Evolutionary conservation across 2,888 invertebrate genomes (phyloP).

Genomic region (Pinctada fucata): DNA sequence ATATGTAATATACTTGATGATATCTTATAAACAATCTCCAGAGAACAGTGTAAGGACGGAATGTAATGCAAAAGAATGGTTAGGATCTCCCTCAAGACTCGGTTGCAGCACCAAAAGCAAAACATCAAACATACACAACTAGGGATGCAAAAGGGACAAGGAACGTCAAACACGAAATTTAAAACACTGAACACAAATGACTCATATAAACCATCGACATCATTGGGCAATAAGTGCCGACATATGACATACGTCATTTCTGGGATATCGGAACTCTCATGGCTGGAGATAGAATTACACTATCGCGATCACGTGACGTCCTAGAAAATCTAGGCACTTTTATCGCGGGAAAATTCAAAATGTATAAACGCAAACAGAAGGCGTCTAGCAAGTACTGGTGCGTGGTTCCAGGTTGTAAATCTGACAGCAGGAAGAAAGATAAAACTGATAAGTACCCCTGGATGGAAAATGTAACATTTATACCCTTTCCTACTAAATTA

Average conservation of each 20-base stretch:
- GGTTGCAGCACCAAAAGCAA: no score
- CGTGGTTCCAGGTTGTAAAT: slow-evolving; percentile 11
- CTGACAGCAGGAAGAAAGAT: background rate
- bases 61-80: no score
- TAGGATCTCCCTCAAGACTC: no score
- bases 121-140: no score
- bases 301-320: slow-evolving; percentile 4
- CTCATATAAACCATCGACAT: no score
- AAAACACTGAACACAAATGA: no score
- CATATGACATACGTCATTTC: slow-evolving; percentile 6
- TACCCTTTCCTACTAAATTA: slow-evolving; percentile 1
- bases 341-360: background rate
- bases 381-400: slow-evolving; percentile 27
- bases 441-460: slow-evolving; percentile 16
- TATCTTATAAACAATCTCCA: no score
- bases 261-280: background rate
- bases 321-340: slow-evolving; percentile 1
- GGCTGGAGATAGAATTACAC: background rate
- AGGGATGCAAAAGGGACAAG: no score
- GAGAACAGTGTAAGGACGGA: no score
- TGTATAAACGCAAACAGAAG: slow-evolving; percentile 3
- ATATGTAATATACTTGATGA: no score
- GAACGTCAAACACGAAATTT: no score
- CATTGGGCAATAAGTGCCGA: no score
- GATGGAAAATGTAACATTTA: slow-evolving; percentile 5